These are phyloP conservation scores for Lasioglossum baleicum DNA, from an alignment of 1,140 invertebrate species.

Conservation along the genomic window DNA sequence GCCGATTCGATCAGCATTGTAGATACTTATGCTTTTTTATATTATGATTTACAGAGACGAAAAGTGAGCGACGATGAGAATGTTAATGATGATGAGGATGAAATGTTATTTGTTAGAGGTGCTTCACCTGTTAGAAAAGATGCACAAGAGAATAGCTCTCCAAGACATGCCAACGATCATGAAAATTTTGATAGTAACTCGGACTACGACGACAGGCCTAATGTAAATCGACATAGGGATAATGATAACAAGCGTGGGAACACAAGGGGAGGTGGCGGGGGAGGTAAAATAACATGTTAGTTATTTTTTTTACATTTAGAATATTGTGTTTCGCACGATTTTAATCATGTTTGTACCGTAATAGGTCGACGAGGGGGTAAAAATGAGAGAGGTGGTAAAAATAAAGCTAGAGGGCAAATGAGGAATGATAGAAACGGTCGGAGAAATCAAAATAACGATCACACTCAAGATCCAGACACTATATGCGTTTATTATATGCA, in stretches of 20 bases:
- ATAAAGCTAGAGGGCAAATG: slow-evolving; percentile 72
- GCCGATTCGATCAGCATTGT: background rate
- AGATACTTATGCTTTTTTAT: slow-evolving; percentile 1
- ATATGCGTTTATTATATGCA: slow-evolving; percentile 92
- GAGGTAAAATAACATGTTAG: slow-evolving; percentile 7
- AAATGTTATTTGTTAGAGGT: slow-evolving; percentile 89
- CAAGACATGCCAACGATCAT: slow-evolving; percentile 69
- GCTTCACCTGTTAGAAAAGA: slow-evolving; percentile 80
- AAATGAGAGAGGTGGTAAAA: slow-evolving; percentile 76
- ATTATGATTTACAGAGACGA: slow-evolving; percentile 67
- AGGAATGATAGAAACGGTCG: slow-evolving; percentile 72
- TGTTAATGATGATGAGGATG: slow-evolving; percentile 86
- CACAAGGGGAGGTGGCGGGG: slow-evolving; percentile 59
- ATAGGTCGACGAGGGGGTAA: slow-evolving; percentile 71
- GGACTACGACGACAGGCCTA: slow-evolving; percentile 71
- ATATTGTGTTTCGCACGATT: background rate
- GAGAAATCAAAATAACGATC: slow-evolving; percentile 74
- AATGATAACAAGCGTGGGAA: slow-evolving; percentile 71
- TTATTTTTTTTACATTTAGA: slow-evolving; percentile 27
- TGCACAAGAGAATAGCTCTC: slow-evolving; percentile 69
- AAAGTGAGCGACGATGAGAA: slow-evolving; percentile 78
- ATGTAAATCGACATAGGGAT: slow-evolving; percentile 71
- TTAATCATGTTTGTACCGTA: background rate
- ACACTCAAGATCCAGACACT: slow-evolving; percentile 83
- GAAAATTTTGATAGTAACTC: slow-evolving; percentile 74